Percentiles rank a stretch among this genome's conserved stretches.
Evolutionary conservation across 2,797 vertebrate species (phyloP).

Genomic region (Poeciliopsis infans): DNA sequence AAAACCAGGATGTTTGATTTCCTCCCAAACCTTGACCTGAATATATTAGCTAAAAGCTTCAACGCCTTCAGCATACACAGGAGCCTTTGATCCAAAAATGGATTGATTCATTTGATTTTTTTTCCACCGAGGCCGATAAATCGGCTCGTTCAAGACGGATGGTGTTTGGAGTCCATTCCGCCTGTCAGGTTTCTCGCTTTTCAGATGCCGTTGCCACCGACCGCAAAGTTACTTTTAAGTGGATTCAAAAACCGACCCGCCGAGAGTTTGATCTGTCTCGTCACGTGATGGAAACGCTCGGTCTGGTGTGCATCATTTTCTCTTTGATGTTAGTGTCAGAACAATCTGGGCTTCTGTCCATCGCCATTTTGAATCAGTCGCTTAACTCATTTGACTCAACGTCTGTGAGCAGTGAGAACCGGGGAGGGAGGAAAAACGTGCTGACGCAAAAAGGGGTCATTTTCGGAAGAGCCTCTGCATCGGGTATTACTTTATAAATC

Average conservation of each 20-base stretch:
- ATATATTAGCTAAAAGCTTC: not conserved
- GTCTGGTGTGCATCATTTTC: constrained; percentile 25
- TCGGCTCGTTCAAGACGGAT: not conserved
- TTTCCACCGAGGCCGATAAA: not conserved
- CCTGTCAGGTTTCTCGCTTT: not conserved
- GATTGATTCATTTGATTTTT: not conserved
- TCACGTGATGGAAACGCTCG: not conserved
- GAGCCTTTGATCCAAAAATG: constrained; percentile 3
- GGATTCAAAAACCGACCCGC: not conserved
- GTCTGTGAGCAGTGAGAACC: not conserved
- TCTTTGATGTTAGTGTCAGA: constrained; percentile 14
- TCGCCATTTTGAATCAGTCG: not conserved
- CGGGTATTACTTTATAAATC: not conserved
- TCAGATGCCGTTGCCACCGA: not conserved
- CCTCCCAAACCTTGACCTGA: not conserved
- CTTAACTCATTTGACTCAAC: not conserved
- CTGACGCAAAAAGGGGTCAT: not conserved
- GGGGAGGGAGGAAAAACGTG: not conserved
- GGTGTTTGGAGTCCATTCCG: not conserved
- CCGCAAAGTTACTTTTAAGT: constrained; percentile 7
- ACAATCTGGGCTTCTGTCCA: not conserved
- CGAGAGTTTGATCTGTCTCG: not conserved
- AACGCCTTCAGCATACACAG: not conserved
- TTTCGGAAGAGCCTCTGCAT: constrained; percentile 9
- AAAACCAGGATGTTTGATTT: not conserved